Evolutionary conservation across 1,140 invertebrate genomes (phyloP), one percentile per base, ranked within the genome.

Genomic region (Eupeodes corollae): DNA sequence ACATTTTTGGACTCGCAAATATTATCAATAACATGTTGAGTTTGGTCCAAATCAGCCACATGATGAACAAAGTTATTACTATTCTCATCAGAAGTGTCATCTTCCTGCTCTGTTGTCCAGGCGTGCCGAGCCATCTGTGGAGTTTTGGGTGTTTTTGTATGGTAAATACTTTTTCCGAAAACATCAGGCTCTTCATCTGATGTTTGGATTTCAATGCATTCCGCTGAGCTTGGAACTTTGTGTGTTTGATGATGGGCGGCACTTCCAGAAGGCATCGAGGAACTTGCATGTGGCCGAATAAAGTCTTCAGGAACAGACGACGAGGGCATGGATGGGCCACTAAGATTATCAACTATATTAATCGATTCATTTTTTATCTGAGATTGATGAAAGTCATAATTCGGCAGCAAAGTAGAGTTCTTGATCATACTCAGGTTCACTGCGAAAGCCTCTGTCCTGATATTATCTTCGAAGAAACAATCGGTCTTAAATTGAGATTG

Each of bases 341-440:
- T n/a, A n/a, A 26, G 3, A 26, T 26, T 26, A 8, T 26, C 21
- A 26, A 26, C 21, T 26, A 40, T 48, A 12, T 42, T 45, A 18
- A 50, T 6, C 1, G 48, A 47, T 6, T 39, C 11, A 15, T 50
- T 48, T 32, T 53, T 32, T 19, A 52, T 49, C 21, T 47, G 47
- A 14, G 38, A 15, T 16, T 26, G 12, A 12, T 38, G 33, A 14
- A 16, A 26, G 15, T 37, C 33, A 37, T 37, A 16, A 37, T 46
- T 44, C 10, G 56, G 51, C 31, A 67, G 32, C 42, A 63, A 43
- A 6, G 64, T 67, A 6, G 64, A 67, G 40, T 67, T 67, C 40
- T 61, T 67, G n/a, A 64, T 66, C 52, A 59, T 61, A 26, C 58
- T 66, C 0, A 64, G 49, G 14, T 62, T 53, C 11, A 52, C 55